Evolutionary conservation across 2,113 vertebrate genomes (phyloP), one percentile per base, ranked within the genome.

Genomic region (Anas platyrhynchos): DNA sequence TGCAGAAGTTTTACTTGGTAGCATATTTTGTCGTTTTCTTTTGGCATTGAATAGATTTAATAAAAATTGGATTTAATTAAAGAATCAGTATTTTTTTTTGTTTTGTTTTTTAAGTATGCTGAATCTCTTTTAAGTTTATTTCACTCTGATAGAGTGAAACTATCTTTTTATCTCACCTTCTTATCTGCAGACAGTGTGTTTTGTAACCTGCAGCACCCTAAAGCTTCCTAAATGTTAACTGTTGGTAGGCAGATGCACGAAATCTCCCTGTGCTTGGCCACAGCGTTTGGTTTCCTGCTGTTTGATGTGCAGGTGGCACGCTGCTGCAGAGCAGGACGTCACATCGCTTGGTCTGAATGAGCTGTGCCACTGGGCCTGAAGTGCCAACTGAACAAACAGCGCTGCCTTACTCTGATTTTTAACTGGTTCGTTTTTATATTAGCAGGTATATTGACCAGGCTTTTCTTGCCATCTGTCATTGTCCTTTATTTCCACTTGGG

Each of bases 221-320:
- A 52, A 9, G 43, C 16, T 38, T 52, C 8, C 0, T 58, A 1
- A 8, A 6, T 43, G 25, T 3, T 23, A 62, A 16, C 6, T 29
- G 4, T 50, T 17, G 21, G 17, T 26, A 61, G 78, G 46, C 58
- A 68, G 61, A 15, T n/a, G 61, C 17, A 15, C 21, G 1, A 15
- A 4, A 21, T 41, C 17, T 27, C 68, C 26, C 7, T 13, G 14
- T 66, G 1, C 36, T 14, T 4, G 29, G 50, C 7, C 16, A 43
- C 8, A 3, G 34, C 26, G 31, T 6, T 18, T 36, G 71, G 10
- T 4, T 72, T 82, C 66, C 74, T 67, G 61, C 9, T 14, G 17
- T 12, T 36, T 41, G 44, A 13, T 56, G 36, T 87, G 48, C 71
- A 5, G 4, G 31, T 71, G 48, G 4, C 31, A 59, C 3, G 61